These are phyloP conservation scores for Drosophila yooni DNA, from an alignment of 2,888 invertebrate species.

Conservation along the genomic window DNA sequence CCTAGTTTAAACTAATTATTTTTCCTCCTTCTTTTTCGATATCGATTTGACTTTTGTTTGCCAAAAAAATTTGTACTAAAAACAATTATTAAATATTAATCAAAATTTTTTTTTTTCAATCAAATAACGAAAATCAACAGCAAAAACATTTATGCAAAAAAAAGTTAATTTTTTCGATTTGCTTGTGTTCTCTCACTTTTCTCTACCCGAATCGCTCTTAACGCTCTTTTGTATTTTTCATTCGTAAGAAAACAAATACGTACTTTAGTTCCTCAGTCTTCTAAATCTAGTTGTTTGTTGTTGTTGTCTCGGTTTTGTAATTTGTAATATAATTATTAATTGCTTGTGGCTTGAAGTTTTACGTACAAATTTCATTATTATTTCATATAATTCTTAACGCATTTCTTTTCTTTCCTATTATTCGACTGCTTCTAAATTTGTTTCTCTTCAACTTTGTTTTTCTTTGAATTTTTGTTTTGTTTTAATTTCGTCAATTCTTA, in stretches of 20 bases:
- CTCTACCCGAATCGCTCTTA: constrained; percentile 19
- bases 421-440: constrained; percentile 13
- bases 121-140: constrained; percentile 78
- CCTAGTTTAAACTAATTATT: constrained; percentile 48
- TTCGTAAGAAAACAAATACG: constrained; percentile 57
- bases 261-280: constrained; percentile 72
- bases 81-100: constrained; percentile 77
- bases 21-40: constrained; percentile 23
- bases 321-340: constrained; percentile 56
- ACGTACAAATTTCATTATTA: constrained; percentile 69
- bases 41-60: constrained; percentile 61
- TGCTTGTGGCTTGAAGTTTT: constrained; percentile 71
- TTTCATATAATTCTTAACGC: constrained; percentile 17
- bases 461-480: constrained; percentile 12
- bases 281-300: constrained; percentile 73
- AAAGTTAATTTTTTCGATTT: constrained; percentile 39
- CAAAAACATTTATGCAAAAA: constrained; percentile 67
- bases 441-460: constrained; percentile 1
- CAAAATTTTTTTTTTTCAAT: constrained; percentile 56
- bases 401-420: constrained; percentile 27
- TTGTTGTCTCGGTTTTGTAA: constrained; percentile 28
- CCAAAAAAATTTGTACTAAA: constrained; percentile 71
- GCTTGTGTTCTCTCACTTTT: constrained; percentile 5
- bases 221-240: constrained; percentile 24
- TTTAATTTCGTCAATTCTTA: constrained; percentile 39